Evolutionary conservation across 2,888 invertebrate species (phyloP), one percentile per base, ranked within the genome.

Genomic region (Lutraria lutraria): DNA sequence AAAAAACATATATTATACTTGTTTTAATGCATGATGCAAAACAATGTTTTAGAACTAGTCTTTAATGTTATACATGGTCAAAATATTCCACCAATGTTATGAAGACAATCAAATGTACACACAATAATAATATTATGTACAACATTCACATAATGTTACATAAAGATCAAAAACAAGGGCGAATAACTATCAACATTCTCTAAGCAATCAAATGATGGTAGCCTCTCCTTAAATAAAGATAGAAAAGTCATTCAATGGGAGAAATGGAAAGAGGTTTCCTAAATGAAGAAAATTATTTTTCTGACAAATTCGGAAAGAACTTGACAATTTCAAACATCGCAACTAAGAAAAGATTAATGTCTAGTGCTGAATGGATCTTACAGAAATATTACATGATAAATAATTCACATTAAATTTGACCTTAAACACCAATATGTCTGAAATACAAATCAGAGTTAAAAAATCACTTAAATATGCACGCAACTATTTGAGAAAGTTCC

Each of bases 31-130:
- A 84, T 53, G 84, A 84, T 53, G 25, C 52, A 68, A 79, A 54
- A 83, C 0, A 43, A 83, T 83, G 83, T 68, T 43, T 83, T 68
- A 52, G 83, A 83, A 68, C 83, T 83, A 72, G 68, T 68, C 21
- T 53, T 81, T 25, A 25, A 25, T 68, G 12, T n/a, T 68, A 68
- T 25, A n/a, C 63, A 25, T 79, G 31, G 31, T 31, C 13, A 21
- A 31, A 8, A 79, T 31, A 76, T 76, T 25, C 10, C 29, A 79
- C 25, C n/a, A n/a, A 68, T 25, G n/a, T 68, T 68, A 68, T 68
- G 25, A 68, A 25, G 63, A 68, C 63, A 68, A 68, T 68, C 25
- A 68, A 63, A 68, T 68, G 63, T 68, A 68, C 63, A 68, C 63
- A 68, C 25, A 25, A 68, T 25, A 68, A n/a, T 68, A n/a, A 68